Evolutionary conservation across 2,888 invertebrate species (phyloP).

Genomic region (Pemphredon lugubris): DNA sequence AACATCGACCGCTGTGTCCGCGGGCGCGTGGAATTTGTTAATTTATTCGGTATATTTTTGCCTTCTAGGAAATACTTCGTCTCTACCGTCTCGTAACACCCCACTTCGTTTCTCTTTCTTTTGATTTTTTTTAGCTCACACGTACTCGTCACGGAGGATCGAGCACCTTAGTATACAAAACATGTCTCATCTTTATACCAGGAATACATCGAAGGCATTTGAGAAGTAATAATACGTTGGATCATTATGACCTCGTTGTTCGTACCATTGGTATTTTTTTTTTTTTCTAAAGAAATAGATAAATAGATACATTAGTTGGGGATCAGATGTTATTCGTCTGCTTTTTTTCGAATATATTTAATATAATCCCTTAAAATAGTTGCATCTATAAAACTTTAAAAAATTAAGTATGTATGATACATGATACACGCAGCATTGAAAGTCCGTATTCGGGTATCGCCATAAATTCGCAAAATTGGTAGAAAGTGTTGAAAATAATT

Average conservation of each 20-base stretch:
- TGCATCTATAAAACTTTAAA: background rate
- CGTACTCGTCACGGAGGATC: background rate
- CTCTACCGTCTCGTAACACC: background rate
- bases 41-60: conserved; percentile 22
- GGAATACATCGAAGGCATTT: no score
- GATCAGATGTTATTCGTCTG: no score
- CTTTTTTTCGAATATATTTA: no score
- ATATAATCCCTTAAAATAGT: no score
- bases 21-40: conserved; percentile 7
- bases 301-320: no score
- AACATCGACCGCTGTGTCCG: conserved; percentile 13
- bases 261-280: no score
- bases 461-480: conserved; percentile 14
- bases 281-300: no score
- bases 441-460: conserved; percentile 2
- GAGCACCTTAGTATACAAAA: no score
- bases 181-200: no score
- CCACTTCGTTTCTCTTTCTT: background rate
- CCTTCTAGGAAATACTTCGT: conserved; percentile 12
- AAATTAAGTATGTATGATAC: background rate
- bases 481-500: conserved; percentile 30
- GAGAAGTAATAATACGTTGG: no score
- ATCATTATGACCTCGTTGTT: no score
- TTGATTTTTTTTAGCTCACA: background rate
- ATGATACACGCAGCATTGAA: background rate